Evolutionary conservation across 2,888 invertebrate species (phyloP).

Genomic region (Loripinus fragilis): DNA sequence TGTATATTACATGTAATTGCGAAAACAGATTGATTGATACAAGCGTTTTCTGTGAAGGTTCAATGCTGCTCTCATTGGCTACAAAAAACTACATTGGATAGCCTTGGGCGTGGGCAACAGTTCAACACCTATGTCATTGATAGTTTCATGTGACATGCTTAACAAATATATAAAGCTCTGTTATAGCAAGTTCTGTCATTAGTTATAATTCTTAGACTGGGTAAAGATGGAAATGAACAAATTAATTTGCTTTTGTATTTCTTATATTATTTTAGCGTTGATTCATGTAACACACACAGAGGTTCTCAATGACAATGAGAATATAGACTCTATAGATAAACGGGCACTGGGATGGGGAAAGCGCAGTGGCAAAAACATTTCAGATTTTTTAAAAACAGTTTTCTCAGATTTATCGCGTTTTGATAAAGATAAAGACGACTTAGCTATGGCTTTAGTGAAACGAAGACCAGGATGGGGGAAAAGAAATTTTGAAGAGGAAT

Average conservation of each 20-base stretch:
- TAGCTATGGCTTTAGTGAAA: slow-evolving; percentile 55
- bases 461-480: slow-evolving; percentile 70
- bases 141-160: background rate
- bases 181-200: background rate
- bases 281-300: background rate
- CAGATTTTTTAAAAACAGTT: slow-evolving; percentile 49
- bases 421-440: slow-evolving; percentile 53
- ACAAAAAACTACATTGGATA: too few species aligned
- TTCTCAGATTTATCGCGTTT: slow-evolving; percentile 51
- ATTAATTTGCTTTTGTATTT: background rate
- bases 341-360: slow-evolving; percentile 72
- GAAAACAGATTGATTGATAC: too few species aligned
- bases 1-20: too few species aligned
- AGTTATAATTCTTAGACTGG: background rate
- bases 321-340: slow-evolving; percentile 53
- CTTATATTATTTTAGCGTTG: background rate
- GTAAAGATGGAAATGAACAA: background rate
- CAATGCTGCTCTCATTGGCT: too few species aligned
- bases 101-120: background rate
- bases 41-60: too few species aligned
- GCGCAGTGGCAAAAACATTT: slow-evolving; percentile 37
- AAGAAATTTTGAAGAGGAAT: slow-evolving; percentile 45
- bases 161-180: background rate
- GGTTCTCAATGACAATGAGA: slow-evolving; percentile 18
- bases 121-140: too few species aligned